Evolutionary conservation across 2,888 invertebrate genomes (phyloP).

Genomic region (Chymomyza amoena): DNA sequence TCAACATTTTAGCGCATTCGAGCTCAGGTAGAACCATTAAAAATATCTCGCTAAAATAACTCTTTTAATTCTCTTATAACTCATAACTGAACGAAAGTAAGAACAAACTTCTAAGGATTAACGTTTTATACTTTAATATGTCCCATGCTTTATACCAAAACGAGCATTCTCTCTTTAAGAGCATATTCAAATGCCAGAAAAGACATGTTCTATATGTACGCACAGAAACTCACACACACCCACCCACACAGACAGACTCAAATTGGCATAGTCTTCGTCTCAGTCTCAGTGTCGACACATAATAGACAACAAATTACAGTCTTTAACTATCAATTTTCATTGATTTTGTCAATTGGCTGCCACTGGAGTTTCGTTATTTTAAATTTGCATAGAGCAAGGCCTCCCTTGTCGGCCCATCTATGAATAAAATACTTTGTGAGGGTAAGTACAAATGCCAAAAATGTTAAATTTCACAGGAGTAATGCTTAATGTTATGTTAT

Average conservation of each 20-base stretch:
- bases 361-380: constrained; percentile 39
- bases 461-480: not conserved
- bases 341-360: constrained; percentile 42
- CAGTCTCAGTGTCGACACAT: constrained; percentile 4
- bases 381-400: constrained; percentile 11
- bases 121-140: no score
- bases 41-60: no score
- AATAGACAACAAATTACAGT: constrained; percentile 16
- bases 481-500: not conserved
- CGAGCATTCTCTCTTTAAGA: not conserved
- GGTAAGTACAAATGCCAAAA: not conserved
- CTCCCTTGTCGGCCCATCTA: not conserved
- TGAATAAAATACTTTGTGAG: not conserved
- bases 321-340: constrained; percentile 33
- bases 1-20: no score
- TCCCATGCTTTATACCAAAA: not conserved
- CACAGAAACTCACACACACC: not conserved
- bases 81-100: no score
- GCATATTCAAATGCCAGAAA: not conserved
- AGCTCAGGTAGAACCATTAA: not conserved
- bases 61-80: no score
- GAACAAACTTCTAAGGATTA: no score
- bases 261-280: not conserved
- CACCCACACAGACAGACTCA: not conserved
- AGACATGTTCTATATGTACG: not conserved